phyloP scores from a whole-genome alignment of 1,140 invertebrate genomes.

The Aradophagus sp. region DNA sequence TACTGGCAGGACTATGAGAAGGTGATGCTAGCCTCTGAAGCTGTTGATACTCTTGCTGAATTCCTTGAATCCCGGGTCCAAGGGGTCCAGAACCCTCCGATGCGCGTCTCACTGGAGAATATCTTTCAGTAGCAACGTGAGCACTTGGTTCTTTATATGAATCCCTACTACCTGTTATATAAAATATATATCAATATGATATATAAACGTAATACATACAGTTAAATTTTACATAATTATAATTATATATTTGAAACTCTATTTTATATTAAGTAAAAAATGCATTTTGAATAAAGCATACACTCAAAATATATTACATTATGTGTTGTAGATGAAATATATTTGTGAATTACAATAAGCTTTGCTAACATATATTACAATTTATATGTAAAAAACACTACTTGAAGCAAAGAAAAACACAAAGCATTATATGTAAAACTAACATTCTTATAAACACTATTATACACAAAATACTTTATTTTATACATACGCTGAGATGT shows the following conservation, averaged over 20 bases:
- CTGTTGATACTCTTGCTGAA: constrained; percentile 84
- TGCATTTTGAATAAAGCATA: no score
- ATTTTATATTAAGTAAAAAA: no score
- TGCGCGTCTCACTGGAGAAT: constrained; percentile 91
- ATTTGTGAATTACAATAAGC: constrained; percentile 28
- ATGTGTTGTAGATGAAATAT: constrained; percentile 16
- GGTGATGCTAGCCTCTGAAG: constrained; percentile 77
- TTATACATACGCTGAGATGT: constrained; percentile 28
- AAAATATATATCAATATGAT: constrained; percentile 8
- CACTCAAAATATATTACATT: constrained; percentile 10
- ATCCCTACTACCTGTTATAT: constrained; percentile 66
- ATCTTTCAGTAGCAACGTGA: constrained; percentile 82
- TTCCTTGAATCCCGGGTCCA: constrained; percentile 77
- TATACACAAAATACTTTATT: no score
- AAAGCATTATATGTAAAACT: constrained; percentile 32
- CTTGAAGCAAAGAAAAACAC: constrained; percentile 23
- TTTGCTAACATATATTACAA: constrained; percentile 23
- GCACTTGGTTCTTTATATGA: constrained; percentile 73
- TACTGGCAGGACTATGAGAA: constrained; percentile 76
- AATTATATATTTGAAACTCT: no score
- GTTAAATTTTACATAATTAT: no score
- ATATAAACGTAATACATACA: no score
- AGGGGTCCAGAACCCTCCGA: constrained; percentile 83
- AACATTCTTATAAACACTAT: constrained; percentile 24
- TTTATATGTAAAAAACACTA: constrained; percentile 33